A percentile compares a stretch with the other conserved stretches of the same genome.
These are phyloP conservation scores for Erithacus rubecula DNA, from an alignment of 2,797 vertebrate genomes.

Conservation along the genomic window DNA sequence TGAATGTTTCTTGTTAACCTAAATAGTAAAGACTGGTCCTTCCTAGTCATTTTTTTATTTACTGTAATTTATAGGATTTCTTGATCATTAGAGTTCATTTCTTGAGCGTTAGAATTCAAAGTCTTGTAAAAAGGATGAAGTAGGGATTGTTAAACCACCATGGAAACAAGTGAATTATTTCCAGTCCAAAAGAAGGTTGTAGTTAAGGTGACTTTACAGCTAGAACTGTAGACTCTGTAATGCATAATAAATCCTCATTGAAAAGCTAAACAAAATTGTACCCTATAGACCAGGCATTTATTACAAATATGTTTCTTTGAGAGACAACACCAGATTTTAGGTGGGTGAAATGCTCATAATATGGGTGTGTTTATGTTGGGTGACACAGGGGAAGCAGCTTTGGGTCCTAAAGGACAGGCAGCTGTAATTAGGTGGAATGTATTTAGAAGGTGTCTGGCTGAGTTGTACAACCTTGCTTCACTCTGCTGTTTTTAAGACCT, in stretches of 20 bases:
- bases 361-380: not conserved
- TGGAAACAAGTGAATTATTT: not conserved
- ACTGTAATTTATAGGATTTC: not conserved
- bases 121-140: not conserved
- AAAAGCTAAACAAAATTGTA: not conserved
- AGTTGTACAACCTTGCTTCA: not conserved
- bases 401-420: not conserved
- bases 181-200: not conserved
- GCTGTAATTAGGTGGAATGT: not conserved
- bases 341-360: not conserved
- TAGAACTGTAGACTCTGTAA: not conserved
- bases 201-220: not conserved
- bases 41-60: not conserved
- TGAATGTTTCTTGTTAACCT: not conserved
- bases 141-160: not conserved
- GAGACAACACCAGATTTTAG: not conserved
- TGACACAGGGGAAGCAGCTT: not conserved
- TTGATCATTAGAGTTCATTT: not conserved
- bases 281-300: not conserved
- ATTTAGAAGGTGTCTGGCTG: not conserved
- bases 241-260: accelerated
- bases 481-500: not conserved
- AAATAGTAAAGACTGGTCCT: not conserved
- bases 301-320: not conserved
- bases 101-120: not conserved